Conservation (phyloP, 2,113 vertebrate species). For the Steatornis caripensis region DNA sequence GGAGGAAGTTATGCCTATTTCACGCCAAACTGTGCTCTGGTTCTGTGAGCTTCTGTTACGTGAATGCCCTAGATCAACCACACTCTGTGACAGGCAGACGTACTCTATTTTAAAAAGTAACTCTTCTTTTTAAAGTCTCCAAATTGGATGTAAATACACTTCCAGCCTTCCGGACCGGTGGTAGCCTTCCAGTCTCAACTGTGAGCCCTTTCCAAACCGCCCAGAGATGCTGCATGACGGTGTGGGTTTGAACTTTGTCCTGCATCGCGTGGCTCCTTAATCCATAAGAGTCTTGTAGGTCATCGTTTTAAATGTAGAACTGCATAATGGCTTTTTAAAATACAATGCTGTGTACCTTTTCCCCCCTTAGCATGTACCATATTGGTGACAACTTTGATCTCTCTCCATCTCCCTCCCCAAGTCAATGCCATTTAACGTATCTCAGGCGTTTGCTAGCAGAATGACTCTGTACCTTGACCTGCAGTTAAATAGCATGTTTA, state of each 20-base stretch:
- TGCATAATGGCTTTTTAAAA: conserved; percentile 46
- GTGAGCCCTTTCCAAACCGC: background rate
- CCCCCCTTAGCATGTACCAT: background rate
- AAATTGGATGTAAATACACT: background rate
- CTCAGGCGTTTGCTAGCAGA: conserved; percentile 40
- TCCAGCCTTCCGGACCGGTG: background rate
- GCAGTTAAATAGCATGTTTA: conserved; percentile 67
- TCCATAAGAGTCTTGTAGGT: conserved; percentile 7
- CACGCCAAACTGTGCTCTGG: background rate
- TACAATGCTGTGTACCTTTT: background rate
- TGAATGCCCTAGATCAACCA: background rate
- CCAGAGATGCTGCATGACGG: background rate
- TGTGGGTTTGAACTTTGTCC: background rate
- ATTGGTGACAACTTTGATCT: conserved; percentile 55
- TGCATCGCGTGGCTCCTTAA: background rate
- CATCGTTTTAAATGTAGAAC: conserved; percentile 16
- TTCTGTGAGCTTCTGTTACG: background rate
- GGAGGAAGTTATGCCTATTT: background rate
- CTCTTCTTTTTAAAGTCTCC: background rate
- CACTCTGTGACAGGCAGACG: background rate
- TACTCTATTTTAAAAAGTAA: background rate
- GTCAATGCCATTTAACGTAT: conserved; percentile 48
- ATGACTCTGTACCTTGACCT: conserved; percentile 52
- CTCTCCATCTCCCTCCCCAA: conserved; percentile 40
- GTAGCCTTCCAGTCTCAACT: background rate